Evolutionary conservation across 1,140 invertebrate species (phyloP).

Genomic region (Laupala kohalensis): DNA sequence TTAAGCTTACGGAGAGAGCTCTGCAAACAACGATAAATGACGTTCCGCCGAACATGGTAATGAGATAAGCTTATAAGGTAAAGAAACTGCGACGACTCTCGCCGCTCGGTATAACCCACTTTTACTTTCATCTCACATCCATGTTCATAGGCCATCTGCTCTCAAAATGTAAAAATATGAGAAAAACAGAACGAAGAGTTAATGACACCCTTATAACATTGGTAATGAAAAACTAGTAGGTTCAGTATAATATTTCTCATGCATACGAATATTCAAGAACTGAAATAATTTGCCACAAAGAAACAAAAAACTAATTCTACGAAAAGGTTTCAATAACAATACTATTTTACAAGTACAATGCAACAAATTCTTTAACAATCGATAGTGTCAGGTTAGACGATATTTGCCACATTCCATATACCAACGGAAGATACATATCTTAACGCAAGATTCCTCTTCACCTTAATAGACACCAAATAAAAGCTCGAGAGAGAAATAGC

Average conservation of each 20-base stretch:
- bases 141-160: not conserved
- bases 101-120: not conserved
- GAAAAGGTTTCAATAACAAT: not conserved
- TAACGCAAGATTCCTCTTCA: too few species aligned
- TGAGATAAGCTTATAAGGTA: slow-evolving; percentile 3
- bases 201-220: not conserved
- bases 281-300: not conserved
- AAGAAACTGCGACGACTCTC: slow-evolving; percentile 1
- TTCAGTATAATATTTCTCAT: not conserved
- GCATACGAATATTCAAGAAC: not conserved
- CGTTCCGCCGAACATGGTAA: slow-evolving; percentile 12
- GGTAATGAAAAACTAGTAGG: not conserved
- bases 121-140: not conserved
- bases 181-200: not conserved
- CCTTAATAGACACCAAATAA: too few species aligned
- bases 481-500: too few species aligned
- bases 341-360: not conserved
- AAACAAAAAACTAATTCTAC: too few species aligned
- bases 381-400: not conserved
- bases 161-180: not conserved
- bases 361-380: not conserved
- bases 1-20: slow-evolving; percentile 16
- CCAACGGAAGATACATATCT: too few species aligned
- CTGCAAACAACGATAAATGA: slow-evolving; percentile 16
- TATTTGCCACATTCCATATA: not conserved